Conservation (phyloP, 2,797 vertebrate species). For the Eidolon dupreanum region DNA sequence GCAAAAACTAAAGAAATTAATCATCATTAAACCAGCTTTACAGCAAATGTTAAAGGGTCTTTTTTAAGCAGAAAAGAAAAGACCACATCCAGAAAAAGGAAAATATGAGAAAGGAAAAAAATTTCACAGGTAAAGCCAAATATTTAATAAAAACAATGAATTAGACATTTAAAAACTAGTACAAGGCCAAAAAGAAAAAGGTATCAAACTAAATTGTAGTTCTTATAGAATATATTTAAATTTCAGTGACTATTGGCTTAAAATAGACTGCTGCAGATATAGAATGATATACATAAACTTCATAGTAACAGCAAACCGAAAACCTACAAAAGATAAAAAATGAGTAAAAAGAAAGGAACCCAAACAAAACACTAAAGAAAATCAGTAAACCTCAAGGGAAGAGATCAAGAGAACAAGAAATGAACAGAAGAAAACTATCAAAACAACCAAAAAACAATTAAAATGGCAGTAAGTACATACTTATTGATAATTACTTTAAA, state of each 20-base stretch:
- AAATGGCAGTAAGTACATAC: background rate
- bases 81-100: background rate
- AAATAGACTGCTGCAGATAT: background rate
- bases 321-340: background rate
- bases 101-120: background rate
- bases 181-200: background rate
- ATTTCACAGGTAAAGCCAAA: background rate
- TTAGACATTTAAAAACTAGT: background rate
- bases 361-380: background rate
- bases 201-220: background rate
- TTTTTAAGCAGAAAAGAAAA: background rate
- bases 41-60: background rate
- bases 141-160: background rate
- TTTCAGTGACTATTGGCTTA: background rate
- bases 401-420: background rate
- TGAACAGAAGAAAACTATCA: background rate
- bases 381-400: background rate
- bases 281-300: background rate
- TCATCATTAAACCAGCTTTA: background rate
- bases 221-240: background rate
- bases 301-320: background rate
- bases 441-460: background rate
- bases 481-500: background rate
- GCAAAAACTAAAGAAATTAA: background rate
- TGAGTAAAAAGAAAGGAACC: background rate